Base-by-base conservation (phyloP, 2,113 vertebrate species). In the Hystrix brachyura region DNA sequence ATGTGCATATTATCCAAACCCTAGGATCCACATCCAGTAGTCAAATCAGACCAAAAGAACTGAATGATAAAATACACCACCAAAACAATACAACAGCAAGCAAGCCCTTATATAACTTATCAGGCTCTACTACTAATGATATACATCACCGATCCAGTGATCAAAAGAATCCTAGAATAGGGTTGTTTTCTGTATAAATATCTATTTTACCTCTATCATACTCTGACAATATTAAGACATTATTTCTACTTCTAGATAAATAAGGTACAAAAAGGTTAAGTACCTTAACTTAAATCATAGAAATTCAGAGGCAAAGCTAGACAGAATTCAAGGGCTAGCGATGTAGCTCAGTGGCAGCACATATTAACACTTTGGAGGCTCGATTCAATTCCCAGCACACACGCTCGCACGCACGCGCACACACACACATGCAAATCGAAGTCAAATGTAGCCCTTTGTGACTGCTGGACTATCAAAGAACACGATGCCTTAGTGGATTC, bases 211-310 rank as follows among this genome's bases (percentile, higher is more conserved):
- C 64, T 92, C 48, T 55, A 81, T 59, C 34, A 88, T 62, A 92
- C 27, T 95, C 91, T 79, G 89, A 94, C 21, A 88, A 84, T 43
- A 38, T 67, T 59, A 87, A 62, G 25, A 32, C 53, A 88, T 46
- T 59, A 57, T 72, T 82, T 82, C 78, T 72, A 91, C 43, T 96
- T 90, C 91, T 83, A 62, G 14, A 93, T 59, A 82, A 82, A 78
- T 76, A 87, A 93, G 55, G 7, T 64, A 82, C 38, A 90, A 69
- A 83, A 29, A 91, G 11, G 13, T 51, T 57, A 93, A 72, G 18
- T 4, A 46, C 46, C 60, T 65, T 64, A 91, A 76, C 34, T 18
- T 64, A 89, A 48, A 19, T 57, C 72, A 60, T 21, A 21, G 74
- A 94, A 79, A 86, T 64, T 85, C 71, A 51, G 78, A 10, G 10